Conservation (phyloP, 2,113 vertebrate species). For the Ictalurus furcatus region DNA sequence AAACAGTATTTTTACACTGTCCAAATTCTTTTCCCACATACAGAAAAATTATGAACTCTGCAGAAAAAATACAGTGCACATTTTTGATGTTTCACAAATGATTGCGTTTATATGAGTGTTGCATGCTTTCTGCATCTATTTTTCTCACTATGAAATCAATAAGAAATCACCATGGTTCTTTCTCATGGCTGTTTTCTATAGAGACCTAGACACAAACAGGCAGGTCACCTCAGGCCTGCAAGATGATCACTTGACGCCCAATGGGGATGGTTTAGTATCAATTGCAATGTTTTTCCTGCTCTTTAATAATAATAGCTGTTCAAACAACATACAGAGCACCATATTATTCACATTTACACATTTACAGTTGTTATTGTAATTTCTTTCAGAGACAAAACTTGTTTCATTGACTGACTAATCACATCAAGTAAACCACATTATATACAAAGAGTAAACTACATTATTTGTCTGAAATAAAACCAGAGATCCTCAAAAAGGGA, state of each 20-base stretch:
- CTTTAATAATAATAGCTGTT: conserved; percentile 13
- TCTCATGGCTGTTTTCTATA: conserved; percentile 22
- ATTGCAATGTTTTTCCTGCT: conserved; percentile 4
- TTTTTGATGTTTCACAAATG: not conserved
- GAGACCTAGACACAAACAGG: conserved; percentile 35
- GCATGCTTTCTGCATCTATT: conserved; percentile 11
- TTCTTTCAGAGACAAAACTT: not conserved
- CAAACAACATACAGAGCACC: not conserved
- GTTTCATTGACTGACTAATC: not conserved
- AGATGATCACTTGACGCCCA: conserved; percentile 33
- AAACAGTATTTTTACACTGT: not conserved
- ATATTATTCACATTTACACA: conserved; percentile 13
- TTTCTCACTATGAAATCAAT: no score
- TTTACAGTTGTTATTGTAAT: not conserved
- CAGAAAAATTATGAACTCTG: not conserved
- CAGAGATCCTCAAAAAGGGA: not conserved
- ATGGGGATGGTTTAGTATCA: conserved; percentile 33
- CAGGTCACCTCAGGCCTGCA: conserved; percentile 38
- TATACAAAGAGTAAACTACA: not conserved
- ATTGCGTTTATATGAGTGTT: conserved; percentile 31
- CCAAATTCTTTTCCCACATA: not conserved
- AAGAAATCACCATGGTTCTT: not conserved
- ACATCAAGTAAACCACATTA: not conserved
- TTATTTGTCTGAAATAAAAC: not conserved
- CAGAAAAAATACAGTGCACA: not conserved